Conservation (phyloP, 2,888 invertebrate species). For the Dexiosoma caninum region DNA sequence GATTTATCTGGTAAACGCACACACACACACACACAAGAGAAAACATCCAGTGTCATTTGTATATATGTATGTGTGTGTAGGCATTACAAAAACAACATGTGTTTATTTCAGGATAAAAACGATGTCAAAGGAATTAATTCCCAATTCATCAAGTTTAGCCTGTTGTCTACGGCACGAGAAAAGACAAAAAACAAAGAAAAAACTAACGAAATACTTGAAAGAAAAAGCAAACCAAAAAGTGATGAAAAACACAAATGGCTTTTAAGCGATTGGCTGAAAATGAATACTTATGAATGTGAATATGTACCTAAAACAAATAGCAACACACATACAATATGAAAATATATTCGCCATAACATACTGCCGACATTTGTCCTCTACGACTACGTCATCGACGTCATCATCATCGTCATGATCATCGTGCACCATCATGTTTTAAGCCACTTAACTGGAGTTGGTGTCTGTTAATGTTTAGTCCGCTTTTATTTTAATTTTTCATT, state of each 20-base stretch:
- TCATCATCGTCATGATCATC: slow-evolving; percentile 14
- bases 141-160: slow-evolving; percentile 77
- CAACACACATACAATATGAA: background rate
- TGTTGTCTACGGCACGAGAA: slow-evolving; percentile 65
- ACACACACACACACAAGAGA: too few relatives aligned
- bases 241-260: slow-evolving; percentile 34
- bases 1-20: too few relatives aligned
- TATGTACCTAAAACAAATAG: slow-evolving; percentile 50
- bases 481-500: slow-evolving; percentile 14
- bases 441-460: slow-evolving; percentile 47
- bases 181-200: slow-evolving; percentile 35
- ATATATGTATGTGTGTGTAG: slow-evolving; percentile 4
- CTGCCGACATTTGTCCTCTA: background rate
- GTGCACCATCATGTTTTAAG: slow-evolving; percentile 46
- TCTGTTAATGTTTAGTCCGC: background rate
- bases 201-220: slow-evolving; percentile 35
- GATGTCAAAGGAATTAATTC: slow-evolving; percentile 77
- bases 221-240: slow-evolving; percentile 30
- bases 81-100: slow-evolving; percentile 59
- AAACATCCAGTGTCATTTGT: too few relatives aligned
- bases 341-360: background rate
- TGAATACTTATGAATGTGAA: slow-evolving; percentile 52
- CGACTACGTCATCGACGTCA: slow-evolving; percentile 29
- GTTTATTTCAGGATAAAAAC: slow-evolving; percentile 67
- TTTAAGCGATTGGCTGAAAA: too few relatives aligned